Evolutionary conservation across 2,113 vertebrate species (phyloP).

Genomic region (Salvator merianae): DNA sequence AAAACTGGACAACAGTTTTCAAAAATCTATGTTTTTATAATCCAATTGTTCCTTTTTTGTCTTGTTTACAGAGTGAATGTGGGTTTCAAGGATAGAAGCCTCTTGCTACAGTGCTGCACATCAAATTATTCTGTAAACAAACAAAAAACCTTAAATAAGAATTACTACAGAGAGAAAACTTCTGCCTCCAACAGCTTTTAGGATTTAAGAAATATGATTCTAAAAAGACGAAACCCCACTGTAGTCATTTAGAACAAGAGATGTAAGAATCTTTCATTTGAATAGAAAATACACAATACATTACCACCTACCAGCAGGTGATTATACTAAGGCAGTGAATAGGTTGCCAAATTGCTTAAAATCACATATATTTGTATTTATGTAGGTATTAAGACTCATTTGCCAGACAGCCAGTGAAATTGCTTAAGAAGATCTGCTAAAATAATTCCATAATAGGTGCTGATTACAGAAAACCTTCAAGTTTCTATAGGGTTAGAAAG

Average conservation of each 20-base stretch:
- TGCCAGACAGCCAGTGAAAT: background rate
- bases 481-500: background rate
- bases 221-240: conserved; percentile 2
- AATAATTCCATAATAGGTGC: background rate
- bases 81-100: background rate
- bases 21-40: background rate
- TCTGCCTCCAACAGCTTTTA: background rate
- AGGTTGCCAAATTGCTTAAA: background rate
- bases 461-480: background rate
- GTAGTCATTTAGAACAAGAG: background rate
- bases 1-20: background rate
- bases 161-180: background rate
- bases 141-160: background rate
- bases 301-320: background rate
- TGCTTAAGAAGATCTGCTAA: background rate
- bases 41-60: background rate
- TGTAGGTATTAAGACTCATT: background rate
- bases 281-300: background rate
- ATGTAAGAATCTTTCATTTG: background rate
- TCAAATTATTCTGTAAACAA: background rate
- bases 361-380: background rate
- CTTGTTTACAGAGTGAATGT: background rate
- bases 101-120: conserved; percentile 3
- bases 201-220: conserved; percentile 23
- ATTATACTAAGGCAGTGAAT: background rate